Percentiles rank a stretch among this genome's conserved stretches.
Conservation (phyloP, 2,888 invertebrate genomes). For the Tortricodes alternella region DNA sequence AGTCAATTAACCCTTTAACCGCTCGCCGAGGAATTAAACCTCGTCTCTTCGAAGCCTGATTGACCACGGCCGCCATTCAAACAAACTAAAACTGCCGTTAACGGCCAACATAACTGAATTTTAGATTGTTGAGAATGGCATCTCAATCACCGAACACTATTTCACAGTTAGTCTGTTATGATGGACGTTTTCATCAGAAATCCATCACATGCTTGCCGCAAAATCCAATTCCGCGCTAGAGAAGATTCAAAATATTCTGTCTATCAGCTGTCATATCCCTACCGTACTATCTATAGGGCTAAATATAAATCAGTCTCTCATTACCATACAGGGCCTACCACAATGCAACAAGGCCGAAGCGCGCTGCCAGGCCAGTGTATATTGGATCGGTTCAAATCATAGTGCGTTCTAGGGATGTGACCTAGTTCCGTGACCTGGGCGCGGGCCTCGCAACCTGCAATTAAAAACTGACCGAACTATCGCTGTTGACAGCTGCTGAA, state of each 20-base stretch:
- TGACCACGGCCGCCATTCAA: conserved; percentile 2
- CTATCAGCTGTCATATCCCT: no score
- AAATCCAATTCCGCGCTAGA: no score
- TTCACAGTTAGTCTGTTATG: not conserved
- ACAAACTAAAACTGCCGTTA: conserved; percentile 4
- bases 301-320: not conserved
- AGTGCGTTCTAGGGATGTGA: conserved; percentile 46
- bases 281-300: not conserved
- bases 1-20: not conserved
- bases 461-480: conserved; percentile 35
- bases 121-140: conserved; percentile 1
- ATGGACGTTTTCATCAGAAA: not conserved
- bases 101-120: not conserved
- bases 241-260: no score
- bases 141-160: not conserved
- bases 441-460: conserved; percentile 53
- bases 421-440: conserved; percentile 71
- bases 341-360: conserved; percentile 4
- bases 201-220: no score
- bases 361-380: conserved; percentile 30
- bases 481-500: not conserved
- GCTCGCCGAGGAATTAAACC: not conserved
- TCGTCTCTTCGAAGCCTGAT: conserved; percentile 5
- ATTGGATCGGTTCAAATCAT: conserved; percentile 38
- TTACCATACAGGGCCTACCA: conserved; percentile 27